Evolutionary conservation across 2,113 vertebrate species (phyloP).

Genomic region (Pterocles gutturalis): DNA sequence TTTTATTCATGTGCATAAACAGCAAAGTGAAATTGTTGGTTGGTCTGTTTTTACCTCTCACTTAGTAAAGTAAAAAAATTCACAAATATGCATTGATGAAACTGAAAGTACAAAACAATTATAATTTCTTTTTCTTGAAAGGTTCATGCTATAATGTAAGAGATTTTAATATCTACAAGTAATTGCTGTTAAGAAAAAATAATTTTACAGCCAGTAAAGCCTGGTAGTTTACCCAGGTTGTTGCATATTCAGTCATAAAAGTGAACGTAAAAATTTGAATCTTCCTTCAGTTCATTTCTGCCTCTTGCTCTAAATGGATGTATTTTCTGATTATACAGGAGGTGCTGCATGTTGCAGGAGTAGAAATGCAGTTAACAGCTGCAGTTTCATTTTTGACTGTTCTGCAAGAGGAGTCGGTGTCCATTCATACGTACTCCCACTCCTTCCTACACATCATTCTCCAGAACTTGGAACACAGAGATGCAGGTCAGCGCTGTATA

Average conservation of each 20-base stretch:
- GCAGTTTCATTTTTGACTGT: constrained; percentile 91
- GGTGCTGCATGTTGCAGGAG: constrained; percentile 85
- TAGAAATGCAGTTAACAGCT: constrained; percentile 91
- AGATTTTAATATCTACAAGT: not conserved
- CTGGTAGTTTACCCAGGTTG: not conserved
- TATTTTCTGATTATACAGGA: constrained; percentile 82
- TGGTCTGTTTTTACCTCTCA: not conserved
- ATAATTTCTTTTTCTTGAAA: not conserved
- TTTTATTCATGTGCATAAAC: not conserved
- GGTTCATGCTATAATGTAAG: not conserved
- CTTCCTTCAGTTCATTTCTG: not conserved
- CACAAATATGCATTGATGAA: not conserved
- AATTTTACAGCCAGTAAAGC: not conserved
- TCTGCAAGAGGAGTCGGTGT: constrained; percentile 91
- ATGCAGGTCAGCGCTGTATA: constrained; percentile 79
- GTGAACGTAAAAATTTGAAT: not conserved
- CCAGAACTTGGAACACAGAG: constrained; percentile 90
- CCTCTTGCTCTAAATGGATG: not conserved
- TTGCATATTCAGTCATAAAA: not conserved
- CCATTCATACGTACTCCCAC: constrained; percentile 90
- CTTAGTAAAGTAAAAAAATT: not conserved
- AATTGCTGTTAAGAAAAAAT: not conserved
- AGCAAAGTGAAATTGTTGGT: not conserved
- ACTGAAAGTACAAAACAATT: not conserved
- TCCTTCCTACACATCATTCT: constrained; percentile 92